Evolutionary conservation across 1,140 invertebrate genomes (phyloP), one percentile per base, ranked within the genome.

Genomic region (Eriocheir sinensis): DNA sequence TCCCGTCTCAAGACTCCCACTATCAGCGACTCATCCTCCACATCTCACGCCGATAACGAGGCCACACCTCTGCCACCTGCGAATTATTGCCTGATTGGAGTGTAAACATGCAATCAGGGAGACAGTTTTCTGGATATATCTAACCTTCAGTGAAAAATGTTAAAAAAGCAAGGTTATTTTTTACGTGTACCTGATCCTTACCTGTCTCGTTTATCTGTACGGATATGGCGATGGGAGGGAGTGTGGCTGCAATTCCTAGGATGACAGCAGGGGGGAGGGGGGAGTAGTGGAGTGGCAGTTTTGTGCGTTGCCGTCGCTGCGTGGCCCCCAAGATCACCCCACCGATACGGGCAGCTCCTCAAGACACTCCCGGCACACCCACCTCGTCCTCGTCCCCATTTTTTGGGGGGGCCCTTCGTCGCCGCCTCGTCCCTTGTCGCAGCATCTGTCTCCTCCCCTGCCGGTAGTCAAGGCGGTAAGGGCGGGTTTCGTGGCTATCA

Each of bases 81-180:
- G n/a, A n/a, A n/a, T 21, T n/a, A 72, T 21, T 72, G 60, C 21
- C 60, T 4, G 60, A 4, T 72, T 72, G 27, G 60, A n/a, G 27
- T n/a, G n/a, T 72, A 72, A 72, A 72, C 17, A 72, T 72, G 60
- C 60, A 72, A 27, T n/a, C 60, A 6, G n/a, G 6, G 60, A 72
- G n/a, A n/a, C n/a, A n/a, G 60, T 72, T 72, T 72, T 72, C 4
- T 72, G 60, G n/a, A 72, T 72, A 72, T 72, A 89, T 89, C 83
- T 8, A 86, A 32, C 32, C 9, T 21, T 38, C 21, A 15, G 27
- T 86, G 21, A 27, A 38, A 27, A 36, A 38, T 36, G 79, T 27
- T 38, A 40, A 41, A 41, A 41, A 89, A 44, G 17, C 12, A 41
- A n/a, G 30, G 36, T 36, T 27, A 38, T 86, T 86, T 38, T 36